These are phyloP conservation scores for Todiramphus saurophagus DNA, from an alignment of 2,113 vertebrate species.

Conservation along the genomic window DNA sequence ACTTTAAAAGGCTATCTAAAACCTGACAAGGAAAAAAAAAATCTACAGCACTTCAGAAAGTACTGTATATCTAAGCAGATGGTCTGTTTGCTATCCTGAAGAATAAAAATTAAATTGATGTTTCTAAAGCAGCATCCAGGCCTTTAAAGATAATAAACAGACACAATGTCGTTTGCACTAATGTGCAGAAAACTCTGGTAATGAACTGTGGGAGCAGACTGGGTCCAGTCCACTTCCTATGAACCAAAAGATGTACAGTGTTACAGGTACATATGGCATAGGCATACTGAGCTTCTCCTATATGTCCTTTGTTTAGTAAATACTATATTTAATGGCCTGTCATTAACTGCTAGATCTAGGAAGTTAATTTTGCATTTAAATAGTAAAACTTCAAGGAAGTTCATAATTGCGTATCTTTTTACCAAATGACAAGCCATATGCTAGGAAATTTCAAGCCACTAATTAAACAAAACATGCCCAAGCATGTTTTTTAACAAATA, in stretches of 20 bases:
- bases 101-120: constrained; percentile 40
- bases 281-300: neutral
- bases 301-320: constrained; percentile 42
- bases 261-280: neutral
- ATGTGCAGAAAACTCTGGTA: constrained; percentile 5
- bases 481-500: constrained; percentile 70
- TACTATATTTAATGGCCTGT: constrained; percentile 28
- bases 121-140: constrained; percentile 8
- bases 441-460: constrained; percentile 64
- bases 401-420: constrained; percentile 43
- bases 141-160: constrained; percentile 46
- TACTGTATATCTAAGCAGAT: constrained; percentile 40
- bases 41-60: neutral
- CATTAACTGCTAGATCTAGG: neutral
- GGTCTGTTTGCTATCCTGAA: constrained; percentile 15
- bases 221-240: neutral
- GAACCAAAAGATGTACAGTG: neutral
- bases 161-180: neutral
- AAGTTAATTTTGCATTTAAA: constrained; percentile 44
- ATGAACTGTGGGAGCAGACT: neutral
- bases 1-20: constrained; percentile 23
- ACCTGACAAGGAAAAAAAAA: neutral
- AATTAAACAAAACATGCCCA: constrained; percentile 74
- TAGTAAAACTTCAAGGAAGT: constrained; percentile 59
- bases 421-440: constrained; percentile 73